phyloP scores from a whole-genome alignment of 37 sponge, comb jelly and placozoan species.

The Haliclona indistincta region DNA sequence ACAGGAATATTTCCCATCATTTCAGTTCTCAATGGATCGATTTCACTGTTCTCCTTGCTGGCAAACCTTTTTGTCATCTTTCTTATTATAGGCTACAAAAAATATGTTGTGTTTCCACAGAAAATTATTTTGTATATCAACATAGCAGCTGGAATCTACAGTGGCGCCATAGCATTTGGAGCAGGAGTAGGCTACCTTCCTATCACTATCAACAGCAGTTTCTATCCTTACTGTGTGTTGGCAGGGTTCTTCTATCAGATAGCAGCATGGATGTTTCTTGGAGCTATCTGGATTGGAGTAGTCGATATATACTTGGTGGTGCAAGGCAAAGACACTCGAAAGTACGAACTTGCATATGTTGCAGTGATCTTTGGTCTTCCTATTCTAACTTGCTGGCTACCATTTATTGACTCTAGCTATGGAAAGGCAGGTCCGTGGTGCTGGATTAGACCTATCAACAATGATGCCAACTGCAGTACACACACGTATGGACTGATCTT shows the following conservation, averaged over 20 bases:
- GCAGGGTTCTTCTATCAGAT: constrained; percentile 8
- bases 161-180: constrained; percentile 15
- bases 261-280: constrained; percentile 16
- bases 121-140: constrained; percentile 77
- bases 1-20: too few relatives aligned
- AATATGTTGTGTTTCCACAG: constrained; percentile 75
- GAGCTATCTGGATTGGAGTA: constrained; percentile 33
- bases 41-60: constrained; percentile 28
- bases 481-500: constrained; percentile 12
- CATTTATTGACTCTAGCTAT: constrained; percentile 45
- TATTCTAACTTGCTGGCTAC: constrained; percentile 43
- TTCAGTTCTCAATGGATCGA: too few relatives aligned
- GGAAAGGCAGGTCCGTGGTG: constrained; percentile 8
- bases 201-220: constrained; percentile 33
- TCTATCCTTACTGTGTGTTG: constrained; percentile 14
- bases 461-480: constrained; percentile 9
- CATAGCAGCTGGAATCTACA: constrained; percentile 53
- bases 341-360: constrained; percentile 4
- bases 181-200: constrained; percentile 19
- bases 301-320: constrained; percentile 36
- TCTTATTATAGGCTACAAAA: constrained; percentile 70
- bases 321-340: constrained; percentile 1
- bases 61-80: constrained; percentile 50
- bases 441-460: constrained; percentile 17
- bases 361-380: constrained; percentile 37